phyloP scores from a whole-genome alignment of 2,797 vertebrate species.

The Sebastes dallii region DNA sequence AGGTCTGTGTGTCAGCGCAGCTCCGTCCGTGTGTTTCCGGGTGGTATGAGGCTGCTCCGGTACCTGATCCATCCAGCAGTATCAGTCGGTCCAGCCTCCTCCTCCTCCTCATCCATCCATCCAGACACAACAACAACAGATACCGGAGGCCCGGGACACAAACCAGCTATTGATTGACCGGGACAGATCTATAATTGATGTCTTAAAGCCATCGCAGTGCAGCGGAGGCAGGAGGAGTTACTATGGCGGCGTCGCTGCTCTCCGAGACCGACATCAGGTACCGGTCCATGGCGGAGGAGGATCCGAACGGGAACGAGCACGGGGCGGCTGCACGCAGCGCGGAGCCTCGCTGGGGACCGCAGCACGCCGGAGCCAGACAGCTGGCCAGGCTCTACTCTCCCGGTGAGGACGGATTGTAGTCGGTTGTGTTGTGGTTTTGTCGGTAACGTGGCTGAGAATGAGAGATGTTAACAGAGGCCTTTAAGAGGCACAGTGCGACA shows the following conservation, averaged over 20 bases:
- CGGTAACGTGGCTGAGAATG: neutral
- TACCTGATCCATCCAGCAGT: slow-evolving; percentile 15
- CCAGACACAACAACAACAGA: neutral
- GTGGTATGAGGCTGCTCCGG: slow-evolving; percentile 50
- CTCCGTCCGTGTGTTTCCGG: slow-evolving; percentile 74
- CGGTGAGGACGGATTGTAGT: slow-evolving; percentile 64
- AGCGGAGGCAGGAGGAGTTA: slow-evolving; percentile 11
- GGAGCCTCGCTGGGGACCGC: slow-evolving; percentile 84
- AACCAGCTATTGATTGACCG: slow-evolving; percentile 7
- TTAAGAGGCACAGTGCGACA: neutral
- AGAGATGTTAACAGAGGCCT: slow-evolving; percentile 34
- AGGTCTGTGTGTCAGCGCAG: slow-evolving; percentile 55
- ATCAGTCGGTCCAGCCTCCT: slow-evolving; percentile 29
- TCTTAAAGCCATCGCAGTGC: slow-evolving; percentile 46
- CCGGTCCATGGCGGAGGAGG: slow-evolving; percentile 87
- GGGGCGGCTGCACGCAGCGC: slow-evolving; percentile 82
- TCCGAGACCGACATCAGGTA: slow-evolving; percentile 83
- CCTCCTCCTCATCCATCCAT: neutral
- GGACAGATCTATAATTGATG: slow-evolving; percentile 51
- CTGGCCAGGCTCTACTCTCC: slow-evolving; percentile 84
- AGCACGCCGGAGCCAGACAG: slow-evolving; percentile 84
- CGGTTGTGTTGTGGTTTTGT: neutral
- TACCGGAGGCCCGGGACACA: slow-evolving; percentile 16
- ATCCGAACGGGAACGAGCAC: slow-evolving; percentile 87
- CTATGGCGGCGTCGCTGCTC: slow-evolving; percentile 78